Conservation (phyloP, 2,888 invertebrate genomes). For the Hemicrepidius hirtus region DNA sequence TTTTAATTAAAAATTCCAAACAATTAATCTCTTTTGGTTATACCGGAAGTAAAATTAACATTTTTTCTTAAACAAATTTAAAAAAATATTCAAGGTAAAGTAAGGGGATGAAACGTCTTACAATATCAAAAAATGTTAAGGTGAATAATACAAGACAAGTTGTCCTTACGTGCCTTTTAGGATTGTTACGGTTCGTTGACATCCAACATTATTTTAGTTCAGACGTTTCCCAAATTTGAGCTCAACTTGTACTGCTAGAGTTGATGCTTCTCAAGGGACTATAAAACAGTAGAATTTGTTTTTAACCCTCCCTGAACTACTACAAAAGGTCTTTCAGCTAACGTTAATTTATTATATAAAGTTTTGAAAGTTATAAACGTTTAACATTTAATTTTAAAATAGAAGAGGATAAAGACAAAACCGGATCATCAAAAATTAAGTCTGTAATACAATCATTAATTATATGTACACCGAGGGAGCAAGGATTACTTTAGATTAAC, state of each 20-base stretch:
- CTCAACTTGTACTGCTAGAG: conserved; percentile 7
- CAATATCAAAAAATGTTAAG: neutral
- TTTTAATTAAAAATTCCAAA: no score
- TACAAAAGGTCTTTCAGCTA: conserved; percentile 8
- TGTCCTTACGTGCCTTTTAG: conserved; percentile 18
- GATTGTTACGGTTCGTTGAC: conserved; percentile 26
- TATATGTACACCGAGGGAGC: neutral
- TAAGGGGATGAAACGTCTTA: neutral
- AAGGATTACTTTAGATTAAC: conserved; percentile 10
- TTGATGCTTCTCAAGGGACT: neutral
- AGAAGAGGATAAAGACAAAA: neutral
- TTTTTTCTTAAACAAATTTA: no score
- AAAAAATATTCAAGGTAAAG: no score
- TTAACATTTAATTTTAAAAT: no score
- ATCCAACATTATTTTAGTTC: conserved; percentile 16
- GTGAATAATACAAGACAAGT: neutral
- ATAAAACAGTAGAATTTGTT: conserved; percentile 10
- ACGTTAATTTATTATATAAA: neutral
- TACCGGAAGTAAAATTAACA: no score
- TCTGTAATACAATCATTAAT: neutral
- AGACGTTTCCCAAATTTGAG: conserved; percentile 21
- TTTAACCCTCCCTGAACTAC: neutral
- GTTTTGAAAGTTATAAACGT: no score
- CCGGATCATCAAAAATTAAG: neutral
- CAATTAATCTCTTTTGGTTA: no score